Evolutionary conservation across 2,797 vertebrate genomes (phyloP), one percentile per base, ranked within the genome.

Genomic region (Esox lucius): DNA sequence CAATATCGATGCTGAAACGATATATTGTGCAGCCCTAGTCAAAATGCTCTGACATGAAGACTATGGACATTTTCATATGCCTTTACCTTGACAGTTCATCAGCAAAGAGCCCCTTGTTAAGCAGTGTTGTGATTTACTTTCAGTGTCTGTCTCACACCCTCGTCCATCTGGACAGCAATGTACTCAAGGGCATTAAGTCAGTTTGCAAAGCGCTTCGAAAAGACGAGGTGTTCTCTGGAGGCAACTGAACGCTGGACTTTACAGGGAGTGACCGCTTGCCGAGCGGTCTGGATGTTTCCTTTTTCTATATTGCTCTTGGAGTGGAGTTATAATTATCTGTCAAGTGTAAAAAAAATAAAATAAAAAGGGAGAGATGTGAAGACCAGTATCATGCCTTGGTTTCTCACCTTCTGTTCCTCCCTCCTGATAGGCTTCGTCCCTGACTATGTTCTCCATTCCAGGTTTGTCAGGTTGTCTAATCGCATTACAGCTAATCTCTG

Each of bases 401-500:
- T 39, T 5, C 35, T 39, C 35, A 39, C 35, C 35, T 39, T 39
- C 35, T 39, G 35, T 39, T 39, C 17, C 35, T 59, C 26, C 4
- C 19, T 70, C 16, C 46, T 62, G 68, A 71, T 70, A 46, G 12
- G 61, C 15, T 24, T 46, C 35, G 17, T 53, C 65, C 78, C 71
- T 51, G 53, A 56, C 53, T 56, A 68, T 73, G 53, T 71, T 68
- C 24, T 72, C 67, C 48, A 49, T n/a, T 62, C 68, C 72, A 75
- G 75, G 72, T 68, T 75, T 78, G 76, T 71, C 69, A 71, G 73
- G 68, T 71, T 33, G 72, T 83, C 62, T 78, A 80, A 81, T 83
- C 16, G 16, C 53, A 66, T 84, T 78, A 76, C 68, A 56, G 76
- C 72, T 79, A 83, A 84, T 83, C 71, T 81, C 66, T 31, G 78